Conservation (phyloP, 1,140 invertebrate genomes). For the Ooceraea biroi region DNA sequence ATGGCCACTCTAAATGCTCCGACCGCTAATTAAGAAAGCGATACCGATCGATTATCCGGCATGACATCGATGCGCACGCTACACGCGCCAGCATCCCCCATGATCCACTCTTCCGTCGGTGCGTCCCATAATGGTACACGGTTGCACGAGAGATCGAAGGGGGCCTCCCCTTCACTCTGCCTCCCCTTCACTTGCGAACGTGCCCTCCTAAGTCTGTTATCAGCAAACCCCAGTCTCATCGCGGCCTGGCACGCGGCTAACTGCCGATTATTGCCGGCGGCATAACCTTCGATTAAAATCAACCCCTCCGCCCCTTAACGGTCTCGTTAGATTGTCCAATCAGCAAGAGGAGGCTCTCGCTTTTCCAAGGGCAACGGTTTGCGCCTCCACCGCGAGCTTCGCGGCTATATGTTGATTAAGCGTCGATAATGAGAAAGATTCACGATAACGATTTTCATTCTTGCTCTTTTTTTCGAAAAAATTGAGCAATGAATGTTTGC, state of each 20-base stretch:
- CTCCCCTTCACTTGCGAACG: constrained; percentile 43
- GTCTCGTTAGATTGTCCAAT: constrained; percentile 69
- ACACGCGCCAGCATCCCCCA: constrained; percentile 40
- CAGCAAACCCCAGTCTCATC: constrained; percentile 75
- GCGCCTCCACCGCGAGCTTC: background rate
- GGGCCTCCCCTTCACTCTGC: background rate
- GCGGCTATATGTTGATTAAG: constrained; percentile 28
- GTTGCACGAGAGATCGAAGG: constrained; percentile 60
- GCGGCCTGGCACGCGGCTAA: constrained; percentile 72
- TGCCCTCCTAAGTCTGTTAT: constrained; percentile 82
- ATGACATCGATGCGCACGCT: constrained; percentile 69
- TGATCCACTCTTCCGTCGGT: constrained; percentile 62
- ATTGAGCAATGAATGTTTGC: background rate
- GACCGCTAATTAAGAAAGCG: constrained; percentile 79
- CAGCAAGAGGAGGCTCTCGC: constrained; percentile 32
- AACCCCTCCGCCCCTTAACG: constrained; percentile 65
- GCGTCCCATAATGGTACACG: constrained; percentile 67
- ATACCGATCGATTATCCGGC: constrained; percentile 81
- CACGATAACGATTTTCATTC: background rate
- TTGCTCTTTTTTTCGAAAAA: background rate
- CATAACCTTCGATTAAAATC: constrained; percentile 79
- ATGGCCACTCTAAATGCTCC: constrained; percentile 75
- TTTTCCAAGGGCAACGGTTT: constrained; percentile 31
- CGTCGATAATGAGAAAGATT: background rate
- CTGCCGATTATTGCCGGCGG: constrained; percentile 79